These are phyloP conservation scores for Drosophila mayaguana DNA, from an alignment of 2,888 invertebrate genomes.

Conservation along the genomic window DNA sequence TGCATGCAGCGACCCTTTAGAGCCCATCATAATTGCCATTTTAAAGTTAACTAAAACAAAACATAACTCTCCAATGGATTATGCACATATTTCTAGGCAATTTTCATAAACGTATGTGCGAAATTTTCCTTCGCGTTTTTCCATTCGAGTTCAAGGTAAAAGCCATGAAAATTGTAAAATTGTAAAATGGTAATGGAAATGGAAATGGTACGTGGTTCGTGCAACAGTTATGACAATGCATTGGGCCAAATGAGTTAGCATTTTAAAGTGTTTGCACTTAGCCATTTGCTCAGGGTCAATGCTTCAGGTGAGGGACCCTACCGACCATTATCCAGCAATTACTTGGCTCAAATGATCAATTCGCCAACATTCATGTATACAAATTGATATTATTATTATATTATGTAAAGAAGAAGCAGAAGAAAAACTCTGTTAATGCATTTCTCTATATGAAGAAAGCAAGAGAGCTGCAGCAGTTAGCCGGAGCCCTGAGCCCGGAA, in stretches of 20 bases:
- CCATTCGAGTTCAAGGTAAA: slow-evolving; percentile 49
- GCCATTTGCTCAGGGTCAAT: slow-evolving; percentile 34
- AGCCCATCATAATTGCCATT: slow-evolving; percentile 42
- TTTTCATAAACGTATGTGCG: slow-evolving; percentile 62
- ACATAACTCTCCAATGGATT: slow-evolving; percentile 32
- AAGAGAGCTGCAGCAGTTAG: no score
- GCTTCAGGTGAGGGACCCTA: slow-evolving; percentile 33
- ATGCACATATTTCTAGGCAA: slow-evolving; percentile 25
- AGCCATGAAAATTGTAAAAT: slow-evolving; percentile 20
- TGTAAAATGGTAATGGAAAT: slow-evolving; percentile 20
- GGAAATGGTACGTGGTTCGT: slow-evolving; percentile 31
- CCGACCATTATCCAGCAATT: background rate
- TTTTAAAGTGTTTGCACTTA: slow-evolving; percentile 40
- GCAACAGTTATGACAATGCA: slow-evolving; percentile 44
- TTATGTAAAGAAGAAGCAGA: background rate
- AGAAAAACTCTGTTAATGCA: background rate
- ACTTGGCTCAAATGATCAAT: background rate
- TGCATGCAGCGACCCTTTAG: background rate
- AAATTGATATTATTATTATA: slow-evolving; percentile 2
- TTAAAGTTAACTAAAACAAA: slow-evolving; percentile 66
- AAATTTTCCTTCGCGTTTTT: slow-evolving; percentile 27
- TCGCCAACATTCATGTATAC: slow-evolving; percentile 2
- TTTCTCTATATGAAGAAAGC: background rate
- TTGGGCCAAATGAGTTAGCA: slow-evolving; percentile 39
- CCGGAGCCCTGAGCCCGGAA: no score